These are phyloP conservation scores for Atherix ibis DNA, from an alignment of 2,888 invertebrate genomes.

Conservation along the genomic window DNA sequence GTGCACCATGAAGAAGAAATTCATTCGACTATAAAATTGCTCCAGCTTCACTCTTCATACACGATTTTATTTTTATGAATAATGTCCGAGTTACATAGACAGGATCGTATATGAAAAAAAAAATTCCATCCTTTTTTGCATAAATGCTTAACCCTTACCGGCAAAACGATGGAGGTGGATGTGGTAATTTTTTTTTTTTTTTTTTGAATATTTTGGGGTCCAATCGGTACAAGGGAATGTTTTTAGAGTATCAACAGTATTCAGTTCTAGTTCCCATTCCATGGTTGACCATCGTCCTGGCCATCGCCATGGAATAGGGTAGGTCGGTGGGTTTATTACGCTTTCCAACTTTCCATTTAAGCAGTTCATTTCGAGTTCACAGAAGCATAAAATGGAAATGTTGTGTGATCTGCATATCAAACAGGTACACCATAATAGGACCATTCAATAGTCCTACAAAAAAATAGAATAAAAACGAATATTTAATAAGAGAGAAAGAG, in stretches of 20 bases:
- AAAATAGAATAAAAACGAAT: not conserved
- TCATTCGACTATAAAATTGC: conserved; percentile 9
- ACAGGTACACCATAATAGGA: conserved; percentile 2
- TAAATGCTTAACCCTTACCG: conserved; percentile 7
- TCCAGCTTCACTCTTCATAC: conserved; percentile 1
- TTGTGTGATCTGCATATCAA: conserved; percentile 10
- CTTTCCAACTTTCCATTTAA: too few relatives aligned
- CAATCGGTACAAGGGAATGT: too few relatives aligned
- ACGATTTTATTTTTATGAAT: conserved; percentile 9
- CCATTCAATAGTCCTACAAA: not conserved
- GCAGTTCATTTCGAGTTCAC: conserved; percentile 9
- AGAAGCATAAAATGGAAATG: conserved; percentile 14
- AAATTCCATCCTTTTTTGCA: conserved; percentile 8
- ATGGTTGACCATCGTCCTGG: too few relatives aligned
- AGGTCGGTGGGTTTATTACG: too few relatives aligned
- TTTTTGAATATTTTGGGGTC: not conserved
- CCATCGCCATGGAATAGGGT: too few relatives aligned
- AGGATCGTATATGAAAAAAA: too few relatives aligned
- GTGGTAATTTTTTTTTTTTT: not conserved
- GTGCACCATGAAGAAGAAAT: too few relatives aligned
- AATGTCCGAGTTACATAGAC: conserved; percentile 11
- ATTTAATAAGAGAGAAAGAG: too few relatives aligned
- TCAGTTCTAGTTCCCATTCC: too few relatives aligned
- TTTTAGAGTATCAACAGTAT: too few relatives aligned
- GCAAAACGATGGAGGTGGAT: not conserved